Evolutionary conservation across 1,140 invertebrate genomes (phyloP), one percentile per base, ranked within the genome.

Genomic region (Zaprionus nigranus): DNA sequence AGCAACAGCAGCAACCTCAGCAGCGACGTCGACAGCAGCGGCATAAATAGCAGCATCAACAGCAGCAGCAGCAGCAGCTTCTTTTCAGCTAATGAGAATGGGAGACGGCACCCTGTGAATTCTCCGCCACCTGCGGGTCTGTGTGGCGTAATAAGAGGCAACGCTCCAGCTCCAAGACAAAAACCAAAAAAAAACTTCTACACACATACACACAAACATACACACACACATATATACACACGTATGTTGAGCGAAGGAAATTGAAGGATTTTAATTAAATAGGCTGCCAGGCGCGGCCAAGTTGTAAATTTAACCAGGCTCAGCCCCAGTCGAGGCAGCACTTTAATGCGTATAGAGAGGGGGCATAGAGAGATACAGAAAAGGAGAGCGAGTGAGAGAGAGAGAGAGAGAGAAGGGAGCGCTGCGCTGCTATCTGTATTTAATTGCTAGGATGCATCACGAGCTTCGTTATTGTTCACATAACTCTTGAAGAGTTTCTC

Each of bases 231-330:
- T 15, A 15, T 22, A n/a, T 7, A 73, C 9, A n/a, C 7, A 73
- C 9, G 28, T 30, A 30, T 11, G 9, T 34, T 34, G 40, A 63
- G 40, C 49, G 69, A 68, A 70, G 74, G 68, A 62, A 85, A 88
- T 88, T 87, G 85, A 87, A 83, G 84, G 78, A 87, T 87, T 87
- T 90, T 87, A 90, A 87, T 87, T 87, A 87, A 87, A 87, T 87
- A 88, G 81, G 71, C 83, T 74, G 77, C 69, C 68, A 68, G 60
- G 57, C 54, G 68, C 58, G 43, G 12, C 20, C 54, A 68, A 73
- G 73, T 70, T 79, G 73, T 75, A 75, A 75, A 74, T 75, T 74
- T 43, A 22, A 53, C 4, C 62, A 28, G 34, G 4, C 24, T 17
- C 40, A 13, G 20, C 5, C 3, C 6, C 26, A 24, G 9, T 3